Base-by-base conservation (phyloP, 2,888 invertebrate species). In the Scaptomyza reducta region DNA sequence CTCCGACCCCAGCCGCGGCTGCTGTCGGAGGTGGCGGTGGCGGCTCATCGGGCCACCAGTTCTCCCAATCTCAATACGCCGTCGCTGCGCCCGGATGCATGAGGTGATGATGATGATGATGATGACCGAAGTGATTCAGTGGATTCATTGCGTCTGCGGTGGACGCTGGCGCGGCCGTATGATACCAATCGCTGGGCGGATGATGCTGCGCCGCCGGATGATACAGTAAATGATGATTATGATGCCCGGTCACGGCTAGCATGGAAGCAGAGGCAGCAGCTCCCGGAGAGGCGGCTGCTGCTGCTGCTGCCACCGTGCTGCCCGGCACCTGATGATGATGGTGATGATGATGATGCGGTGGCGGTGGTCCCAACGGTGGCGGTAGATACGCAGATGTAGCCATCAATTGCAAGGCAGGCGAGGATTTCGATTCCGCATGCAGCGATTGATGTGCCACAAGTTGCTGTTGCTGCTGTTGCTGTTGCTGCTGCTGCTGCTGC, bases 11-110 rank as follows among this genome's bases (percentile, higher is more conserved):
- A 46, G 63, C 56, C 44, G 50, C 42, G 14, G 77, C 10, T 46
- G 51, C n/a, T 29, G 49, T 10, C 18, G 40, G 14, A 27, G 67
- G 41, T 14, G 69, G 49, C 29, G 73, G 74, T 13, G 79, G 70
- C 22, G 72, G 74, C 61, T 86, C 87, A 40, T 86, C 84, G 45
- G 87, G 81, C 81, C 79, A 74, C 85, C 87, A 79, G 85, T 74
- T 81, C 75, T 82, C 84, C 88, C 89, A 88, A 74, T 93, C 93
- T 95, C 95, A 96, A 93, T 96, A 96, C 53, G 95, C 95, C 64
- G 95, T 94, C 62, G 96, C 95, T 42, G 95, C 95, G 10, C 95
- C 95, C 29, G 94, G 94, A 90, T 94, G 94, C 93, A 94, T 94
- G 82, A 94, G 90, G 78, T 94, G 94, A 77, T 94, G 94, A 71